Base-by-base conservation (phyloP, 1,140 invertebrate species). In the Leptinotarsa lineolata region DNA sequence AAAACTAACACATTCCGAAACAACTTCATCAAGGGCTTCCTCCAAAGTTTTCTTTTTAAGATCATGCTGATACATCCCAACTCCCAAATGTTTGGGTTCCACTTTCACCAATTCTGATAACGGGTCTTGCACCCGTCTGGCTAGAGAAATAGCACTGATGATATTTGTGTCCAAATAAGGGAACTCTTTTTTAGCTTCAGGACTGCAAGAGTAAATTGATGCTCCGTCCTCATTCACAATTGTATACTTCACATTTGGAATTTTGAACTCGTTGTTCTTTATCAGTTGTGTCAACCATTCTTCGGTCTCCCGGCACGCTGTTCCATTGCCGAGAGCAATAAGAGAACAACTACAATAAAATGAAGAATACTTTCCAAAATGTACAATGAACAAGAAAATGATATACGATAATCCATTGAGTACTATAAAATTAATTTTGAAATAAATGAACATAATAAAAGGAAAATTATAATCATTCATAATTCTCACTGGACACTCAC, bases 41-140 rank as follows among this genome's bases (percentile, higher is more conserved):
- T 90, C 89, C 2, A 98, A 82, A 79, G 91, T 88, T 81, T 91
- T 93, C 72, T 94, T 91, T 2, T 92, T 88, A 13, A 97, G 86
- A 84, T 97, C 95, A 82, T 97, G 95, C 84, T 98, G 93, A 82
- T 97, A 98, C 90, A 97, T 94, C 48, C 95, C 96, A 5, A 94
- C 92, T 16, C 96, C 95, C 72, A 98, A 86, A 83, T 96, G 93
- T 81, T 94, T 94, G 0, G 95, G 95, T 74, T 97, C 95, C 44
- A 97, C 91, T 87, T 97, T 97, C 0, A 97, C 94, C 71, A 95
- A 88, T 85, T 97, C 96, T 54, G 92, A 91, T 48, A 98, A 82
- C 6, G 96, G 96, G 86, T 98, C 95, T 82, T 95, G 91, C 0
- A 97, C 85, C 79, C 95, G 86, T 80, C 95, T 88, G 0, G 94